Conservation (phyloP, 2,888 invertebrate species). For the Polyommatus iphigenia region DNA sequence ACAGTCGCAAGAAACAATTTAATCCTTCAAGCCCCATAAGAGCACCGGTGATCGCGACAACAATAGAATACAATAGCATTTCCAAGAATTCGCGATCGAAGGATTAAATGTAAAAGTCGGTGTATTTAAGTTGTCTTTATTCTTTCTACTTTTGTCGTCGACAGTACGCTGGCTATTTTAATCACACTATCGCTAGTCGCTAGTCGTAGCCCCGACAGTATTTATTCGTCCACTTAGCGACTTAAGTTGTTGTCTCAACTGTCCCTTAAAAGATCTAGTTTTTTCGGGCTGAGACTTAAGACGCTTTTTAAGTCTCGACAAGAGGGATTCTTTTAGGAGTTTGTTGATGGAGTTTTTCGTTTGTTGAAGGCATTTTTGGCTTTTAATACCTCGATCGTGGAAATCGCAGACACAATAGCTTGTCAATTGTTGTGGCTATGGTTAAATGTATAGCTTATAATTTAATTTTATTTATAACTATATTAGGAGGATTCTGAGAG, state of each 20-base stretch:
- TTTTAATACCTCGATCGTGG: no score
- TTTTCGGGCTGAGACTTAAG: not conserved
- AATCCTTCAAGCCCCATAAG: no score
- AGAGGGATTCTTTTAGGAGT: not conserved
- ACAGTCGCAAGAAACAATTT: not conserved
- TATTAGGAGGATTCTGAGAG: no score
- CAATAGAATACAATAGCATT: no score
- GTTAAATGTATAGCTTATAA: no score
- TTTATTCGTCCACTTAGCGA: conserved; percentile 13
- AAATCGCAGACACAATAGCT: no score
- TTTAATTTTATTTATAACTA: no score
- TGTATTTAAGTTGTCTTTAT: not conserved
- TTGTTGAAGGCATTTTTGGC: not conserved
- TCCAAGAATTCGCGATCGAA: no score
- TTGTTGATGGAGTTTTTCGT: not conserved
- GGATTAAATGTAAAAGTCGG: not conserved
- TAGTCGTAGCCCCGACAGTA: not conserved
- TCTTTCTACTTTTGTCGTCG: not conserved
- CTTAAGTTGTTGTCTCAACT: conserved; percentile 8
- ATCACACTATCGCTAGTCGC: not conserved
- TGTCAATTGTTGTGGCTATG: no score
- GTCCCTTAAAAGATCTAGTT: not conserved
- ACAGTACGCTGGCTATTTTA: not conserved
- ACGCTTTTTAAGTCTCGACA: not conserved
- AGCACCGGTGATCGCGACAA: no score